These are phyloP conservation scores for Podarcis cretensis DNA, from an alignment of 2,113 vertebrate species.

Conservation along the genomic window DNA sequence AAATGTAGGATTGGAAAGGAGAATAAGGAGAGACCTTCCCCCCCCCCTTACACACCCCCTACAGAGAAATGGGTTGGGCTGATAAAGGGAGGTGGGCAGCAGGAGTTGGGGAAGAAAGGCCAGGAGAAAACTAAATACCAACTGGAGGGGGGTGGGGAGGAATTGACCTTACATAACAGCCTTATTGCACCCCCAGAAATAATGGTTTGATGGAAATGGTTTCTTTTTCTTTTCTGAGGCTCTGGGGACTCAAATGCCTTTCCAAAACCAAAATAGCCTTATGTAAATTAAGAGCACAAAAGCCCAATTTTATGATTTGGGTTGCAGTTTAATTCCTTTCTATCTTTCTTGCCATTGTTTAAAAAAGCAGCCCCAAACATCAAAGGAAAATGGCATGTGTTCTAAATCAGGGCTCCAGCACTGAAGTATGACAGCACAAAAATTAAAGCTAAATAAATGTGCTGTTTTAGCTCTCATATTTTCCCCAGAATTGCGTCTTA, in stretches of 20 bases:
- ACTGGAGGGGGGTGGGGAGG: background rate
- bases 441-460: constrained; percentile 85
- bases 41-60: background rate
- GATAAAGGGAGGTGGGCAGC: background rate
- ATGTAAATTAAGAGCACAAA: constrained; percentile 78
- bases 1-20: background rate
- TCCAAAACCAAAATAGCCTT: constrained; percentile 58
- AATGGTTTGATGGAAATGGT: constrained; percentile 58
- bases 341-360: constrained; percentile 78
- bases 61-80: background rate
- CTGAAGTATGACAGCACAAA: constrained; percentile 80
- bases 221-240: constrained; percentile 59
- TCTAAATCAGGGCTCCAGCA: constrained; percentile 81
- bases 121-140: background rate
- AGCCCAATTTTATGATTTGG: constrained; percentile 74
- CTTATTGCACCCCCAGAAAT: constrained; percentile 24
- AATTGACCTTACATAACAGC: constrained; percentile 2
- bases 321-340: constrained; percentile 78
- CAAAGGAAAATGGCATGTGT: constrained; percentile 81
- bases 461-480: constrained; percentile 76
- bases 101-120: background rate
- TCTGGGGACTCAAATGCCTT: constrained; percentile 53
- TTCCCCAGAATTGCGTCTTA: constrained; percentile 65
- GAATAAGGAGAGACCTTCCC: too few relatives aligned
- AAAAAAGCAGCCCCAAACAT: constrained; percentile 71